Evolutionary conservation across 2,797 vertebrate species (phyloP).

Genomic region (Microctenopoma lineatum): DNA sequence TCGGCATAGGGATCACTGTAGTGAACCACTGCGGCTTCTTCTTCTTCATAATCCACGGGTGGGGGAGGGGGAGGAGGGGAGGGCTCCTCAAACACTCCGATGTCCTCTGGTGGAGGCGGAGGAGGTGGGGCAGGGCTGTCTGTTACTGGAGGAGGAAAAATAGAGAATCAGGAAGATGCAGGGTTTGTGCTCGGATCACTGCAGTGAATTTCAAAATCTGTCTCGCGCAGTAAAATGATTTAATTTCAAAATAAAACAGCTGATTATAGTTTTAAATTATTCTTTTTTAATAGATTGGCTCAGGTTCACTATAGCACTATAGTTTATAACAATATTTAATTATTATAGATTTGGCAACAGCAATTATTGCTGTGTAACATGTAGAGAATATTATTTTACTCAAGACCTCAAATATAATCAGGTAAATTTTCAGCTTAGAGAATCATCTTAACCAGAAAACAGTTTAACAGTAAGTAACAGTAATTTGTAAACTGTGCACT

Average conservation of each 20-base stretch:
- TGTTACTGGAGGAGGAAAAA: constrained; percentile 85
- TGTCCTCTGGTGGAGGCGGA: constrained; percentile 94
- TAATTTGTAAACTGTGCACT: constrained; percentile 33
- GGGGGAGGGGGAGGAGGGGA: constrained; percentile 95
- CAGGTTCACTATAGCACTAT: not conserved
- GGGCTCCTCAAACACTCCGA: constrained; percentile 94
- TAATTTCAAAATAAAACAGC: not conserved
- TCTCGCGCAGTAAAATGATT: not conserved
- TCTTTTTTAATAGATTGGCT: too few species aligned
- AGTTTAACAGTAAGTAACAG: not conserved
- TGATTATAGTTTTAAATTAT: not conserved
- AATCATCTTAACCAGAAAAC: not conserved
- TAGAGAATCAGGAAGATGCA: not conserved
- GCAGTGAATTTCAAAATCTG: not conserved
- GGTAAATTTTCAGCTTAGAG: not conserved
- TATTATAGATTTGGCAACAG: not conserved
- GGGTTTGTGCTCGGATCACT: not conserved
- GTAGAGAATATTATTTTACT: too few species aligned
- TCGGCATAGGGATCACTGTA: constrained; percentile 97
- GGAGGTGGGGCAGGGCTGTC: constrained; percentile 98
- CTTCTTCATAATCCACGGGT: constrained; percentile 97
- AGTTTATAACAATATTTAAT: not conserved
- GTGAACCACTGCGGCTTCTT: constrained; percentile 94
- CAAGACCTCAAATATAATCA: not conserved
- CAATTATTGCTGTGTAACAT: not conserved